phyloP scores from a whole-genome alignment of 2,113 vertebrate genomes.

The Meleagris gallopavo region DNA sequence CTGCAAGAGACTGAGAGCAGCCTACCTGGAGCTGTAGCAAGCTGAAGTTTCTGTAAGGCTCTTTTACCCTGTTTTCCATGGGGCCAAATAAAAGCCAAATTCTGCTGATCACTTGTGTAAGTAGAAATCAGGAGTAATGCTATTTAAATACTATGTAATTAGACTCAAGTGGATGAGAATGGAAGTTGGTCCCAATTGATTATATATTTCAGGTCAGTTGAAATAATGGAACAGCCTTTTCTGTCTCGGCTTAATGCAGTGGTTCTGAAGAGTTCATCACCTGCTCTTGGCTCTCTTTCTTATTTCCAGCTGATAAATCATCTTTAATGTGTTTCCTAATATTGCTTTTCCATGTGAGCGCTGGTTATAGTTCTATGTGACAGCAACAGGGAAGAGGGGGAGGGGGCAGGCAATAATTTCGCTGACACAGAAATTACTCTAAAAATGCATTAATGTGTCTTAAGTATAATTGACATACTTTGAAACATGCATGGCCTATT shows the following conservation, averaged over 20 bases:
- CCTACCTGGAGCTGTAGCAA: not conserved
- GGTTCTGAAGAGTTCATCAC: constrained; percentile 72
- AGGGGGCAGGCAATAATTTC: constrained; percentile 55
- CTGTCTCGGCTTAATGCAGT: constrained; percentile 69
- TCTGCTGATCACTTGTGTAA: not conserved
- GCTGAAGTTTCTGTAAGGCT: not conserved
- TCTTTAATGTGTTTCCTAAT: constrained; percentile 67
- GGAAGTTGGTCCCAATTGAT: constrained; percentile 64
- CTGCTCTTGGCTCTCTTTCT: constrained; percentile 67
- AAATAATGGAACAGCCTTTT: constrained; percentile 69
- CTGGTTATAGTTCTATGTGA: constrained; percentile 46
- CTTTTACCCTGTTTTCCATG: not conserved
- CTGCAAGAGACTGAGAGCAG: not conserved
- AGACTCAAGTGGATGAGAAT: constrained; percentile 56
- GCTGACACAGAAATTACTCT: constrained; percentile 60
- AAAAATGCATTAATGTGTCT: constrained; percentile 59
- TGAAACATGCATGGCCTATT: constrained; percentile 45
- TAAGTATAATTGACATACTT: constrained; percentile 54
- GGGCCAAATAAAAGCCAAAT: constrained; percentile 58
- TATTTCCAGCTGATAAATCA: constrained; percentile 72
- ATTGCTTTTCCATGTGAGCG: constrained; percentile 53
- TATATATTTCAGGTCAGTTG: constrained; percentile 70
- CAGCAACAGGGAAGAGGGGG: not conserved
- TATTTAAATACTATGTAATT: constrained; percentile 58
- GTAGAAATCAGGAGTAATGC: constrained; percentile 56